Evolutionary conservation across 1,140 invertebrate genomes (phyloP), one percentile per base, ranked within the genome.

Genomic region (Caenorhabditis brenneri): DNA sequence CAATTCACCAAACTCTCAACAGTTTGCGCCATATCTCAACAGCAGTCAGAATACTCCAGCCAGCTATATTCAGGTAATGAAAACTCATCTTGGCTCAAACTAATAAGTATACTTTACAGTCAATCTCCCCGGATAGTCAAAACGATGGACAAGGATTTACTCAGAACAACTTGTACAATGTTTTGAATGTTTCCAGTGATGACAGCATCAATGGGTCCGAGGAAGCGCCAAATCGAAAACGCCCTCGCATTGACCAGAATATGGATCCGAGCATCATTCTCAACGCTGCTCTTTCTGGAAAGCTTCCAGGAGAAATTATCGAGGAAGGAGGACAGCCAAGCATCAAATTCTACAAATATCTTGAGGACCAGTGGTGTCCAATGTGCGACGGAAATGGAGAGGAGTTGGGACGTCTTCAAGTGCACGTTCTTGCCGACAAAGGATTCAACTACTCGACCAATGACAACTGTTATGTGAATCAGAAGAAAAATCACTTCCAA

Each of bases 401-500:
- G 42, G 82, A 82, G 10, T 39, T 90, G 1, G 79, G 79, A 29
- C 69, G 81, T 65, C 78, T 88, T 31, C 80, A 82, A 55, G 85
- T 89, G n/a, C 81, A 81, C 48, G 90, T 90, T 36, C 87, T 90
- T 3, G 89, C 89, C 6, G 89, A 90, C 81, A 90, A 90, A 83
- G 89, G 89, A 49, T 90, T 90, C 86, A 91, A 88, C 81, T 91
- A 88, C 74, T 87, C 83, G 49, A 46, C 89, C 6, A 69, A 80
- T 12, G 97, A 99, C 91, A 96, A 98, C 87, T 96, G 97, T 0
- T 99, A 98, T 92, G 96, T 99, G 16, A 99, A 97, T 91, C 97
- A 99, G 92, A 99, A 99, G 93, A 99, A 99, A 91, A 99, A 85
- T 48, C 84, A 85, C 46, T 85, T 85, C 80, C 84, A 85, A 46